These are phyloP conservation scores for Cavia porcellus DNA, from an alignment of 2,113 vertebrate genomes.

Conservation along the genomic window DNA sequence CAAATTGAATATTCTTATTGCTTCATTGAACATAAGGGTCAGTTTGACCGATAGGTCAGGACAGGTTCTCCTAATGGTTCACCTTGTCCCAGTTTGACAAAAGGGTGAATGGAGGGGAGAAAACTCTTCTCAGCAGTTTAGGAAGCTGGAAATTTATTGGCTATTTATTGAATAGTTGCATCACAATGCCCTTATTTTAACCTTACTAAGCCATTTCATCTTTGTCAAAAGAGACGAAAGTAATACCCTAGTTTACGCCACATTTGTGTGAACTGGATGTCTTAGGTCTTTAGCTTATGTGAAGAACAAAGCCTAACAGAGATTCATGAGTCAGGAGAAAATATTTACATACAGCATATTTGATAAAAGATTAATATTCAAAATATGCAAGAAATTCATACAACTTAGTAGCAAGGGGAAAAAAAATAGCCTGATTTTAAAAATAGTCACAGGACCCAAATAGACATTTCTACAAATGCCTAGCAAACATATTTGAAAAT, in stretches of 20 bases:
- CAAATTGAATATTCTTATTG: conserved; percentile 46
- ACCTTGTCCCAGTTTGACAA: neutral
- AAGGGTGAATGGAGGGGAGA: neutral
- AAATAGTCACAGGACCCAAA: neutral
- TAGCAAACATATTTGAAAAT: neutral
- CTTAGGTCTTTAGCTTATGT: neutral
- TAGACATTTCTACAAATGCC: neutral
- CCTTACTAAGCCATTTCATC: conserved; percentile 45
- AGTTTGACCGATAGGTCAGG: neutral
- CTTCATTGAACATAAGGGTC: conserved; percentile 33
- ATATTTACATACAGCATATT: neutral
- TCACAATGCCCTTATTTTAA: conserved; percentile 13
- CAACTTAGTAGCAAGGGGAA: neutral
- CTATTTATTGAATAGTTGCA: conserved; percentile 38
- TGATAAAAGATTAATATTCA: neutral
- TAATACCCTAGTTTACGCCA: neutral
- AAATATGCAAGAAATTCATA: neutral
- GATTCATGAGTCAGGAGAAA: neutral
- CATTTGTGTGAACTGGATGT: neutral
- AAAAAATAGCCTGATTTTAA: neutral
- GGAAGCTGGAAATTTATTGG: conserved; percentile 18
- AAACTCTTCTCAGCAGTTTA: neutral
- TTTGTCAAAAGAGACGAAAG: conserved; percentile 41
- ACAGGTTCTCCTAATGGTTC: neutral
- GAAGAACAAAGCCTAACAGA: conserved; percentile 39